These are phyloP conservation scores for Urocyon cinereoargenteus DNA, from an alignment of 2,797 vertebrate species.

Conservation along the genomic window DNA sequence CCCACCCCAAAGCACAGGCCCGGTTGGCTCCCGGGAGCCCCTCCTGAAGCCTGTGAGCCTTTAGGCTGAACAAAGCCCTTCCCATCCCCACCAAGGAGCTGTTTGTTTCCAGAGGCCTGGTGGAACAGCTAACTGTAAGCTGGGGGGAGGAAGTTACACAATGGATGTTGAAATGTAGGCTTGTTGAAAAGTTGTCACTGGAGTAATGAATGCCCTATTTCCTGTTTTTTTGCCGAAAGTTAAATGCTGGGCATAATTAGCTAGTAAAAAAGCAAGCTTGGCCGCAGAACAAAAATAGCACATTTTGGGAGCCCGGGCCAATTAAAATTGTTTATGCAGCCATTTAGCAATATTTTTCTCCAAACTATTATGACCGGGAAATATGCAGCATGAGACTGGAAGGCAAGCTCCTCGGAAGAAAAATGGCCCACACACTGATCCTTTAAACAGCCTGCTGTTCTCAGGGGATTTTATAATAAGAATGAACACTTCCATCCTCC, in stretches of 20 bases:
- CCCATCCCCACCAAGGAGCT: conserved; percentile 58
- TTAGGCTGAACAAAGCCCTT: background rate
- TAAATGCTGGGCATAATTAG: conserved; percentile 89
- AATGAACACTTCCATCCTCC: conserved; percentile 66
- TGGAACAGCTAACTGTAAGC: conserved; percentile 86
- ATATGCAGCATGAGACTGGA: conserved; percentile 77
- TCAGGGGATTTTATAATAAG: conserved; percentile 57
- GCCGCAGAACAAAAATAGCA: conserved; percentile 89
- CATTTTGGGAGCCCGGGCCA: conserved; percentile 87
- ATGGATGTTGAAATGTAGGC: conserved; percentile 90
- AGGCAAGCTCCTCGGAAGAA: conserved; percentile 71
- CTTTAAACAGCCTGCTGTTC: conserved; percentile 68
- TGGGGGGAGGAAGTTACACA: conserved; percentile 90
- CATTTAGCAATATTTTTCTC: conserved; percentile 87
- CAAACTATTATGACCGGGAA: conserved; percentile 83
- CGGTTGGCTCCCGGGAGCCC: background rate
- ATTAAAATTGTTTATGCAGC: conserved; percentile 90
- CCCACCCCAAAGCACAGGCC: background rate
- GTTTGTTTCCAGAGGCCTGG: conserved; percentile 80
- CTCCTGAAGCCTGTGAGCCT: background rate
- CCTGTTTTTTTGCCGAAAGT: conserved; percentile 90
- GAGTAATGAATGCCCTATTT: conserved; percentile 91
- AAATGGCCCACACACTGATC: conserved; percentile 70
- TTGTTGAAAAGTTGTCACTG: conserved; percentile 90
- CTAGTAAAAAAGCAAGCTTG: conserved; percentile 88